Evolutionary conservation across 2,113 vertebrate genomes (phyloP).

Genomic region (Callithrix jacchus): DNA sequence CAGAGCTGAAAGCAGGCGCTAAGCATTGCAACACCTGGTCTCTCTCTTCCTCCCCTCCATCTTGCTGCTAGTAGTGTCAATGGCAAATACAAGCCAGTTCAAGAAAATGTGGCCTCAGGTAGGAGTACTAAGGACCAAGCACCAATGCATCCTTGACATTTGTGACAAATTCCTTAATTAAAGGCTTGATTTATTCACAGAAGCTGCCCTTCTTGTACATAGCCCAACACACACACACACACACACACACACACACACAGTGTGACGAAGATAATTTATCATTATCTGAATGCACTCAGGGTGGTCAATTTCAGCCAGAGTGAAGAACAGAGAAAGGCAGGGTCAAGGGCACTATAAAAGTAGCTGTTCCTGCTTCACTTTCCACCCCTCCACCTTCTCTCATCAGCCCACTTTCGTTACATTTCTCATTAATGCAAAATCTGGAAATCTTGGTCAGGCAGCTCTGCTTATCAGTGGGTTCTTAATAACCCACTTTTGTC

Average conservation of each 20-base stretch:
- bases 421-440: slow-evolving; percentile 8
- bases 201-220: not conserved
- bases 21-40: not conserved
- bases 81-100: not conserved
- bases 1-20: not conserved
- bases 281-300: not conserved
- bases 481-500: slow-evolving; percentile 35
- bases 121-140: not conserved
- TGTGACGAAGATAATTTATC: not conserved
- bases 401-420: not conserved
- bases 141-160: not conserved
- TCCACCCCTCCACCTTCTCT: not conserved
- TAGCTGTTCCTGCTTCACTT: not conserved
- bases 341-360: not conserved
- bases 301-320: not conserved
- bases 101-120: not conserved
- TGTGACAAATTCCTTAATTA: not conserved
- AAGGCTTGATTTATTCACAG: not conserved
- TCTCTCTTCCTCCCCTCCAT: not conserved
- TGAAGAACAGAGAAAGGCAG: not conserved
- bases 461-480: not conserved
- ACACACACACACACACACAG: not conserved
- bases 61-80: not conserved
- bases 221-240: not conserved
- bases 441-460: not conserved